Evolutionary conservation across 2,888 invertebrate species (phyloP).

Genomic region (Megastigmus dorsalis): DNA sequence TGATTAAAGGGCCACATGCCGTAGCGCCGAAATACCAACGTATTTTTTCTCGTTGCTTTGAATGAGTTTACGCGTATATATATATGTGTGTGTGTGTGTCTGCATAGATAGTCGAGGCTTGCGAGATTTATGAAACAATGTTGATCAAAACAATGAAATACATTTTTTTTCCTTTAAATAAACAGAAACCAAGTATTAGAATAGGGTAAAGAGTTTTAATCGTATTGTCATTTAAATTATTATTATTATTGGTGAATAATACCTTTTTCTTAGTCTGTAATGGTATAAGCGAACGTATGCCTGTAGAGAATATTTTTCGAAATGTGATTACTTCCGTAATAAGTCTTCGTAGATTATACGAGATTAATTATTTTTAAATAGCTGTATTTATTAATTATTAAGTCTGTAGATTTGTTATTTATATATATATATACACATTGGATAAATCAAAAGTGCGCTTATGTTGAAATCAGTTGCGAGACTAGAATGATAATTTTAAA

Average conservation of each 20-base stretch:
- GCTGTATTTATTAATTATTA: conserved; percentile 12
- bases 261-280: background rate
- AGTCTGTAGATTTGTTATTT: conserved; percentile 22
- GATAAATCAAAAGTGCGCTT: conserved; percentile 23
- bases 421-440: conserved; percentile 7
- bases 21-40: conserved; percentile 11
- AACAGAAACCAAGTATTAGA: conserved; percentile 21
- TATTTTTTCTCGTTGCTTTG: background rate
- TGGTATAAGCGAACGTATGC: background rate
- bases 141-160: conserved; percentile 11
- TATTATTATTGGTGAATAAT: background rate
- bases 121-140: conserved; percentile 21
- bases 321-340: conserved; percentile 14
- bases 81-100: too few relatives aligned
- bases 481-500: too few relatives aligned
- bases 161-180: background rate
- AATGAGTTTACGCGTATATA: too few relatives aligned
- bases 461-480: background rate
- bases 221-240: background rate
- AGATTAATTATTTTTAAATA: conserved; percentile 3
- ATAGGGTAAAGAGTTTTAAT: background rate
- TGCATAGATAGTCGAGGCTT: background rate
- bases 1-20: conserved; percentile 26
- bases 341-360: background rate
- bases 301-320: background rate